Base-by-base conservation (phyloP, 1,140 invertebrate genomes). In the Platyscapa corneri region DNA sequence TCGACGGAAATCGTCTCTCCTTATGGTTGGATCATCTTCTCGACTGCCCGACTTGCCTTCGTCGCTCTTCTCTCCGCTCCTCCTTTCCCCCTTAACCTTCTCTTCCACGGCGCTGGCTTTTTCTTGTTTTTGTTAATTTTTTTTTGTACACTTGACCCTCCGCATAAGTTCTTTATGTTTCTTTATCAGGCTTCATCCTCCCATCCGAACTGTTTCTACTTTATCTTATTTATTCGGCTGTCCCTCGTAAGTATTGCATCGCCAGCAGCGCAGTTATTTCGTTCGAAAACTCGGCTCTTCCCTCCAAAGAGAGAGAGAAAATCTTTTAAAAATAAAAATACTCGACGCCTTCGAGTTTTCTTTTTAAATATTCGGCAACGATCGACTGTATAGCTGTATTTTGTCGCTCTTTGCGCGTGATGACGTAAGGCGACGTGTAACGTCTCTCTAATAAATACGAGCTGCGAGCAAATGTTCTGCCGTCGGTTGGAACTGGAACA, bases 51-150 rank as follows among this genome's bases (percentile, higher is more conserved):
- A 72, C 60, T 85, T 77, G 60, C 77, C 83, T 85, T 85, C 46
- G 49, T 70, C 53, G 56, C 39, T 49, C 78, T 75, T 30, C 78
- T 27, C 14, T 53, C 10, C 16, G 10, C 5, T 60, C 56, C 10
- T 60, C 10, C 56, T 80, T 82, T 70, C 49, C 82, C 65, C 77
- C 65, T 64, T 7, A 60, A 74, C 53, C 75, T 27, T 39, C 34
- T 18, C 67, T n/a, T 42, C 37, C 72, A 76, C 83, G 18, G 30
- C 80, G 67, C 81, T 39, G 60, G 5, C 23, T 32, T 75, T 80
- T 80, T 83, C 67, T 80, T 80, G 81, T 87, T 87, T 84, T 42
- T 39, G n/a, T 85, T 87, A 85, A 88, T 86, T 60, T 60, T 85
- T 88, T 87, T 82, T 84, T 81, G 67, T 23, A 60, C 79, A 85